Evolutionary conservation across 1,140 invertebrate species (phyloP), one percentile per base, ranked within the genome.

Genomic region (Colletes gigas): DNA sequence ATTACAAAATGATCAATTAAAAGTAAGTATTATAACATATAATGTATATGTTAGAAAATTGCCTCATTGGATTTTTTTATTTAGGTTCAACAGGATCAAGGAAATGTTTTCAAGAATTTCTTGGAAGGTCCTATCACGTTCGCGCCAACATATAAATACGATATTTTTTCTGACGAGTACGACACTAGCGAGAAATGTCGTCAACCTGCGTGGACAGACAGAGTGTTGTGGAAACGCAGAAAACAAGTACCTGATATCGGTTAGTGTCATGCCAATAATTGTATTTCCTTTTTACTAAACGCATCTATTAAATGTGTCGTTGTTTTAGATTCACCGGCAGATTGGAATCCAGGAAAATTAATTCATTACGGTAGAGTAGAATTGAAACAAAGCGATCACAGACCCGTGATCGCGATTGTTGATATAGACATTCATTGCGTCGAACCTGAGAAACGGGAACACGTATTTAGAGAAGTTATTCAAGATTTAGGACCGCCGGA

Each of bases 171-270:
- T 89, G 98, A 99, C 93, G 98, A 99, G 94, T 99, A 99, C 92
- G 99, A 99, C 91, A 99, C 99, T 0, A 99, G 98, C 92, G 99
- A 99, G 92, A 99, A 99, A 93, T 97, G 96, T 89, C 94, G 99
- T 65, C 97, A 98, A 50, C 99, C 99, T 0, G 99, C 99, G 2
- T 99, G 98, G 98, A 99, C 99, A 1, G 99, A 99, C 94, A 94
- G 99, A 83, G 95, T 99, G 60, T 94, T 99, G 41, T 99, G 98
- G 97, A 96, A 97, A 91, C 94, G 97, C 72, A 94, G 97, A 83
- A 97, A 96, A 91, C 94, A 96, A 82, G 93, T 95, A 52, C 95
- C 95, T 57, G 96, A 96, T 86, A 95, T 96, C 68, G 95, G 96
- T 94, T 87, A 76, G 73, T 86, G 55, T 41, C 6, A 41, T 78